Evolutionary conservation across 2,888 invertebrate species (phyloP), one percentile per base, ranked within the genome.

Genomic region (Phasia obesa): DNA sequence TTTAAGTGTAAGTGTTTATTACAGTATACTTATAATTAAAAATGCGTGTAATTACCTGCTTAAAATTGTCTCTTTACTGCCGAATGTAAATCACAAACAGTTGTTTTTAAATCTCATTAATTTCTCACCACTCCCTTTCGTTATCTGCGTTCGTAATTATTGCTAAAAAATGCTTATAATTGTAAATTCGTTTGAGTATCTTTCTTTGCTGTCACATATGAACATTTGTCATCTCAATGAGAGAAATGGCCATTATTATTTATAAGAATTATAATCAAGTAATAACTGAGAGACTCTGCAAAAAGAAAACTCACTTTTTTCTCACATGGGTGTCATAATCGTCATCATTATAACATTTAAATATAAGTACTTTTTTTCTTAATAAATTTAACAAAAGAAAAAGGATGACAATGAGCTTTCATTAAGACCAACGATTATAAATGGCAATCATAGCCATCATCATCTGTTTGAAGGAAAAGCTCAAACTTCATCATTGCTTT

Each of bases 231-330:
- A 67, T 67, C 17, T 17, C 25, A 31, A 49, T 35, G 1, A 31
- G 47, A 47, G 31, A 74, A 74, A 23, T 27, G 25, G 21, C 49
- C 23, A 23, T 49, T 67, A 57, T 27, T 67, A 47, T 75, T 49
- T 65, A 38, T 75, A 35, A 25, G 59, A 67, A 57, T 25, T 59
- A 15, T 65, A 75, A 75, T 65, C 35, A 25, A 65, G 75, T 59
- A 23, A 38, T 35, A 47, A 59, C 11, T n/a, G 35, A 35, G n/a
- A 6, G 31, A 51, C 7, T 17, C n/a, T n/a, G 57, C 7, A 21
- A 13, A 44, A 42, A 44, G 21, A 31, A 23, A 51, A n/a, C 3
- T 11, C n/a, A 15, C 49, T 51, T 51, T 17, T 49, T 42, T 25
- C 11, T 27, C 59, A 55, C 53, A 21, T 42, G 27, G 17, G 31